A percentile compares a stretch with the other conserved stretches of the same genome.
Evolutionary conservation across 2,888 invertebrate species (phyloP).

Genomic region (Ophion ventricosus): DNA sequence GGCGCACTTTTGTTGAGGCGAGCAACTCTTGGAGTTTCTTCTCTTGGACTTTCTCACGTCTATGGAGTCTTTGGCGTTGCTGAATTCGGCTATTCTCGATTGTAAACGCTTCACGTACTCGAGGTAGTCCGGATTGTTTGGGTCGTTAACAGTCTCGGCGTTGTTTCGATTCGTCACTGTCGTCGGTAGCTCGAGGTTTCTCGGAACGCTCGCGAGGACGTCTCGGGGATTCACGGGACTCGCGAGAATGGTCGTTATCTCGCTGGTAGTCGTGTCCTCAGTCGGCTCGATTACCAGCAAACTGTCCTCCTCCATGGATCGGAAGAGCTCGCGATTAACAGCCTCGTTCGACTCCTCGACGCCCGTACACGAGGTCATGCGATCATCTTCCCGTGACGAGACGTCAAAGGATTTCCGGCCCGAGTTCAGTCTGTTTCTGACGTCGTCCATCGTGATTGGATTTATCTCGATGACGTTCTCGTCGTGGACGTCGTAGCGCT

Average conservation of each 20-base stretch:
- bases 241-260: conserved; percentile 85
- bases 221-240: conserved; percentile 83
- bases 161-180: background rate
- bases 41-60: conserved; percentile 86
- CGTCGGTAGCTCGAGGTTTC: conserved; percentile 14
- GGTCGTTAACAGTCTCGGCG: conserved; percentile 72
- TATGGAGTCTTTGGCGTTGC: conserved; percentile 88
- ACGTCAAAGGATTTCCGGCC: conserved; percentile 35
- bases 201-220: conserved; percentile 47
- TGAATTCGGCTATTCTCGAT: conserved; percentile 88
- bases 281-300: conserved; percentile 85
- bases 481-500: conserved; percentile 66
- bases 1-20: conserved; percentile 83
- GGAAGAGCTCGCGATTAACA: conserved; percentile 76
- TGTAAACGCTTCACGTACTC: conserved; percentile 88
- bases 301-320: conserved; percentile 86
- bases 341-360: conserved; percentile 82
- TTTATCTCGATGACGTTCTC: conserved; percentile 79
- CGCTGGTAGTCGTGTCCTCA: conserved; percentile 86
- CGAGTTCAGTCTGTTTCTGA: conserved; percentile 75
- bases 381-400: conserved; percentile 9
- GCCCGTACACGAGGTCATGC: conserved; percentile 33
- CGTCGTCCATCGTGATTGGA: conserved; percentile 80
- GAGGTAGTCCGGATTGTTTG: conserved; percentile 83
- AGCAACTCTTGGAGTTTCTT: conserved; percentile 83